Conservation (phyloP, 2,797 vertebrate genomes). For the Bryconaethiops microstoma region DNA sequence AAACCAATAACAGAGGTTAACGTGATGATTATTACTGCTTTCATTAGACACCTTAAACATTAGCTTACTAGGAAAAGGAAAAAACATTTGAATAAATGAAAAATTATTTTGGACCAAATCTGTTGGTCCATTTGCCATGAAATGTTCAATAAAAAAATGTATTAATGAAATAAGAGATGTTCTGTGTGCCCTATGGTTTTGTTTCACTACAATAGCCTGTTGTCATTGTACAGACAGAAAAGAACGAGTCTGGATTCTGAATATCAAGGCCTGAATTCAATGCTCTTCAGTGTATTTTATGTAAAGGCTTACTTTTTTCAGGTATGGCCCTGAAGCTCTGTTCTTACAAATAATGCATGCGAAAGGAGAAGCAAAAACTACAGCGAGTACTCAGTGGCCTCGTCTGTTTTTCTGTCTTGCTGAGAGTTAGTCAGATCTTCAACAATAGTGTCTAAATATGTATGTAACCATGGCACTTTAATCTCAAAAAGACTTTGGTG, state of each 20-base stretch:
- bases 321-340: conserved; percentile 17
- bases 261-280: neutral
- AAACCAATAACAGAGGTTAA: neutral
- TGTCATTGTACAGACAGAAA: neutral
- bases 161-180: no score
- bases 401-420: neutral
- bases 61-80: no score
- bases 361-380: neutral
- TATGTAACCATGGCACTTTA: neutral
- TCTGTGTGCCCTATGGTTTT: neutral
- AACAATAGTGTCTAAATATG: neutral
- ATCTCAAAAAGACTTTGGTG: no score
- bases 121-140: no score
- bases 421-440: neutral
- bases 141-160: no score
- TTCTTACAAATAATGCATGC: neutral
- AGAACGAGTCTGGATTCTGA: neutral
- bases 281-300: neutral
- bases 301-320: neutral
- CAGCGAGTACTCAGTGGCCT: neutral
- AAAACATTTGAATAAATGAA: no score
- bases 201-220: neutral
- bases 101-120: no score
- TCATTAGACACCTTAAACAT: neutral
- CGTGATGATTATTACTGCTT: neutral